These are phyloP conservation scores for Cyphomyrmex costatus DNA, from an alignment of 1,140 invertebrate genomes.

Conservation along the genomic window DNA sequence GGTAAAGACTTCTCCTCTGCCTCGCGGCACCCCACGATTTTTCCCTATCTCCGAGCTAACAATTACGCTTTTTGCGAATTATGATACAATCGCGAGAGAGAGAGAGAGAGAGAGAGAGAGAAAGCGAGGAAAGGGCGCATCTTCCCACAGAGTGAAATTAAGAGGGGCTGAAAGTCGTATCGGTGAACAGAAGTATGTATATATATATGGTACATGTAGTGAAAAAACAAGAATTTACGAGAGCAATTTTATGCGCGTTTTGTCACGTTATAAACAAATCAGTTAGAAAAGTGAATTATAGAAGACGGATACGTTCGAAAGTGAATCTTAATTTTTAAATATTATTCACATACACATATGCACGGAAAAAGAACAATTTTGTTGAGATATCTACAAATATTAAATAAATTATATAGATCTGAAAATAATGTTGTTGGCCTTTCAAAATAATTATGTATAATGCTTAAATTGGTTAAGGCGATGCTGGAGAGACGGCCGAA, in stretches of 20 bases:
- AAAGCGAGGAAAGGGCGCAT: background rate
- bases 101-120: conserved; percentile 1
- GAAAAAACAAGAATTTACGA: conserved; percentile 42
- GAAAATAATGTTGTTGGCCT: too few relatives aligned
- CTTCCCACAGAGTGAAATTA: conserved; percentile 38
- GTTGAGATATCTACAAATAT: too few relatives aligned
- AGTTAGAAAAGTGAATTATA: background rate
- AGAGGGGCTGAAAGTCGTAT: conserved; percentile 10
- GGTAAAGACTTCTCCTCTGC: conserved; percentile 14
- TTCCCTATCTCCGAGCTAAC: conserved; percentile 24
- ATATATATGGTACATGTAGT: too few relatives aligned
- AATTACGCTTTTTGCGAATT: conserved; percentile 57
- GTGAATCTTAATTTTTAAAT: conserved; percentile 26
- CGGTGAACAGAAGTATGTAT: conserved; percentile 2
- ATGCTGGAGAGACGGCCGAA: too few relatives aligned
- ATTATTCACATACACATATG: background rate
- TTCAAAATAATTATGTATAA: too few relatives aligned
- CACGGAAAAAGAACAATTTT: too few relatives aligned
- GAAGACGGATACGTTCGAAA: background rate
- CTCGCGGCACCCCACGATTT: background rate
- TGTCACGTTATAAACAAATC: conserved; percentile 49
- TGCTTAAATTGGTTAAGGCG: too few relatives aligned
- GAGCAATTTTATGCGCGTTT: conserved; percentile 29
- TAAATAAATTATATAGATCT: too few relatives aligned
- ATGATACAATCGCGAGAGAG: conserved; percentile 15